Evolutionary conservation across 2,113 vertebrate genomes (phyloP).

Genomic region (Gulo gulo): DNA sequence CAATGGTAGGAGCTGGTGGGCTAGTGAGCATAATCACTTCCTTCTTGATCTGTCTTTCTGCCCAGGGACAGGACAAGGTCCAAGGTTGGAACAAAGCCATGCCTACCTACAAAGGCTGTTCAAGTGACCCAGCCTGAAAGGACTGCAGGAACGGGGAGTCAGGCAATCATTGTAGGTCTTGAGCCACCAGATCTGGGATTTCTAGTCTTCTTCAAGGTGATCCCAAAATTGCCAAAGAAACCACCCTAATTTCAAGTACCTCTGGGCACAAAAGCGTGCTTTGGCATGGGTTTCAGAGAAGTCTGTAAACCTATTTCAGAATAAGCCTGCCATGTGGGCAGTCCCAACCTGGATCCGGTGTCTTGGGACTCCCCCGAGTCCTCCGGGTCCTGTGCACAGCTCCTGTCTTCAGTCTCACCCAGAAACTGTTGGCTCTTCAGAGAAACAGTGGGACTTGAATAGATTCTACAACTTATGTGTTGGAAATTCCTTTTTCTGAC

Average conservation of each 20-base stretch:
- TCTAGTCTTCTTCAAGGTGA: not conserved
- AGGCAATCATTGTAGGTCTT: not conserved
- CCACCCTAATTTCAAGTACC: not conserved
- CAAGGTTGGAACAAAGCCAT: not conserved
- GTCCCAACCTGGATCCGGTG: not conserved
- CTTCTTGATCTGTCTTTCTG: not conserved
- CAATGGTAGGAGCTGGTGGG: not conserved
- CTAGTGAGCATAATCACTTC: not conserved
- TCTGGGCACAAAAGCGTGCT: not conserved
- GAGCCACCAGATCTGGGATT: not conserved
- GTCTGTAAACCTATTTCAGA: not conserved
- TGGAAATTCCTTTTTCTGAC: not conserved
- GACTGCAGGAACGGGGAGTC: not conserved
- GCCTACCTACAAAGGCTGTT: not conserved
- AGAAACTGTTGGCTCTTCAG: not conserved
- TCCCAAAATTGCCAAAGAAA: not conserved
- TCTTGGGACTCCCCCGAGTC: not conserved
- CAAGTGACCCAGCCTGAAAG: not conserved
- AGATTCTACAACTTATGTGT: not conserved
- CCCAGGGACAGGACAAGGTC: not conserved
- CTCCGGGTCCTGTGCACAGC: not conserved
- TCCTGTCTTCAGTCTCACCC: not conserved
- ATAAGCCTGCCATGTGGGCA: not conserved
- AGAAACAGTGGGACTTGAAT: not conserved
- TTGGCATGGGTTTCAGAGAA: not conserved